phyloP scores from a whole-genome alignment of 2,797 vertebrate genomes.

The Sphenodon punctatus region DNA sequence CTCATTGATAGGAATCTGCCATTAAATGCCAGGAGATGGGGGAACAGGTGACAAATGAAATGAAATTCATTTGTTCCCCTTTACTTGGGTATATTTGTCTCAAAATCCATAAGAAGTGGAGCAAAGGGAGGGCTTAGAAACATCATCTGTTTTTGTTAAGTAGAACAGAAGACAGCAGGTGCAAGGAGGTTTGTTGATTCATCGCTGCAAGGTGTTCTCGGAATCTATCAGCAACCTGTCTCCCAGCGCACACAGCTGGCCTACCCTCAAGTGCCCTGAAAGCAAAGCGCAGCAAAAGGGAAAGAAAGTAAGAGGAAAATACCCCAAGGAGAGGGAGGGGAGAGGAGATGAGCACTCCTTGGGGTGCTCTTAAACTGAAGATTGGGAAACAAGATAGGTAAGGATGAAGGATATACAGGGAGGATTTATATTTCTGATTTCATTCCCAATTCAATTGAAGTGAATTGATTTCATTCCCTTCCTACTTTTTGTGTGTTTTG shows the following conservation, averaged over 20 bases:
- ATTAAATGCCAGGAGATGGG: slow-evolving; percentile 1
- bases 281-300: rapidly evolving
- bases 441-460: too few species aligned
- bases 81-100: not conserved
- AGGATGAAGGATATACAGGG: too few species aligned
- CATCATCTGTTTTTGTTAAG: not conserved
- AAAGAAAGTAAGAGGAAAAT: not conserved
- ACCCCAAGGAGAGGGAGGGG: not conserved
- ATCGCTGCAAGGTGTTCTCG: not conserved
- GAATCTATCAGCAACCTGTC: not conserved
- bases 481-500: too few species aligned
- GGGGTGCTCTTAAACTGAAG: too few species aligned
- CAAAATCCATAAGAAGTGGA: not conserved
- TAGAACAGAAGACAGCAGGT: not conserved
- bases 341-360: too few species aligned
- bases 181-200: not conserved
- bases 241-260: not conserved
- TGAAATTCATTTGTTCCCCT: not conserved
- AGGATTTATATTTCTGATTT: too few species aligned
- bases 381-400: too few species aligned
- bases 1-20: not conserved
- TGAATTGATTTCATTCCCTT: too few species aligned
- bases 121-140: not conserved
- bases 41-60: not conserved
- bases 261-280: not conserved